Conservation (phyloP, 1,140 invertebrate species). For the Nymphalis io region DNA sequence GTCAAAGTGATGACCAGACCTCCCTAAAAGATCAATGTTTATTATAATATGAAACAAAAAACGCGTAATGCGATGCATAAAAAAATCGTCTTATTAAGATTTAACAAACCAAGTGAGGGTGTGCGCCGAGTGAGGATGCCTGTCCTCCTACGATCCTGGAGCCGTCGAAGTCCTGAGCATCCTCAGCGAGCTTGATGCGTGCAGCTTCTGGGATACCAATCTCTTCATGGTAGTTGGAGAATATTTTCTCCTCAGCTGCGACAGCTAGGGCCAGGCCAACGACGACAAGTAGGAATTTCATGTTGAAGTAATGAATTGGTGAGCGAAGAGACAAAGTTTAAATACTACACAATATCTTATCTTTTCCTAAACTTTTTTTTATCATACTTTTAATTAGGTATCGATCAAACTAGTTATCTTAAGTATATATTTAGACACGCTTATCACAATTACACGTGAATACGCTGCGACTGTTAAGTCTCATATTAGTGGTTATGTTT, state of each 20-base stretch:
- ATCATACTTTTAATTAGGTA: no score
- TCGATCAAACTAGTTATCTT: no score
- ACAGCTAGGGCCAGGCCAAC: conserved; percentile 1
- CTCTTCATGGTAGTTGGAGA: neutral
- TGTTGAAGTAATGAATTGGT: neutral
- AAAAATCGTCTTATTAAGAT: neutral
- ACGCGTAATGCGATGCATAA: neutral
- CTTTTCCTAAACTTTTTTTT: no score
- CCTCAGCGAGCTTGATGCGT: neutral
- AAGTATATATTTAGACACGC: no score
- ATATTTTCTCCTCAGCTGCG: conserved; percentile 7
- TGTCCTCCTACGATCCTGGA: conserved; percentile 10
- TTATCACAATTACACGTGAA: no score
- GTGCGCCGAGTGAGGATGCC: conserved; percentile 12
- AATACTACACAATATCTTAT: neutral
- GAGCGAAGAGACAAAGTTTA: neutral
- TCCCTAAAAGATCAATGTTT: neutral
- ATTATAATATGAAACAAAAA: neutral
- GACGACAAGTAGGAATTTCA: conserved; percentile 6
- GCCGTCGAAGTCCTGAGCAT: neutral
- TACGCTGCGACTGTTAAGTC: no score
- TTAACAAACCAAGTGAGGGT: conserved; percentile 27
- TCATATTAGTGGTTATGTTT: neutral
- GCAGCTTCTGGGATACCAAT: neutral
- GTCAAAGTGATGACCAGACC: conserved; percentile 19